phyloP scores from a whole-genome alignment of 2,797 vertebrate species.

The Hydrocynus forskahlii region DNA sequence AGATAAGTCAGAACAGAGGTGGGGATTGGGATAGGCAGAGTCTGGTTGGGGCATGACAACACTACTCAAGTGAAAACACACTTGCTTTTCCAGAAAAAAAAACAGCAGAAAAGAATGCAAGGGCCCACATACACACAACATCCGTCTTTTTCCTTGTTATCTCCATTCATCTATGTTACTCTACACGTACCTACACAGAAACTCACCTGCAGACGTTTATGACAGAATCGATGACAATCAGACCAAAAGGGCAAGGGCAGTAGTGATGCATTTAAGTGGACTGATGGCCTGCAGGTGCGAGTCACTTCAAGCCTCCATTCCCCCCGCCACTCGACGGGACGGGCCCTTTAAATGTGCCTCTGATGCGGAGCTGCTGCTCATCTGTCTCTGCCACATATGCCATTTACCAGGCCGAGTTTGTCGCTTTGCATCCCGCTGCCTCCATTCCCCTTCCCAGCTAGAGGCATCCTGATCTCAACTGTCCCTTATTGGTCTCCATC shows the following conservation, averaged over 20 bases:
- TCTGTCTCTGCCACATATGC: constrained; percentile 72
- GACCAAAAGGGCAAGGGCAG: constrained; percentile 33
- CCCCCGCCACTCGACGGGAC: constrained; percentile 29
- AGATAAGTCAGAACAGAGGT: not conserved
- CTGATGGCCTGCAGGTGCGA: constrained; percentile 45
- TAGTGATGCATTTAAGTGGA: constrained; percentile 19
- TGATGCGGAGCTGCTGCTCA: constrained; percentile 66
- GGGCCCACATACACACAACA: not conserved
- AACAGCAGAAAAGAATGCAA: not conserved
- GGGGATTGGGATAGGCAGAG: not conserved
- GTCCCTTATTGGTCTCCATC: constrained; percentile 35
- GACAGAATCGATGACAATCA: constrained; percentile 36
- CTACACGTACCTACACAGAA: constrained; percentile 3
- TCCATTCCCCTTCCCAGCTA: constrained; percentile 47
- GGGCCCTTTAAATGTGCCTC: constrained; percentile 49
- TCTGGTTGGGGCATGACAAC: not conserved
- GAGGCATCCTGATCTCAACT: constrained; percentile 42
- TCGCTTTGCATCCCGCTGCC: constrained; percentile 51
- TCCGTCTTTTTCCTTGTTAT: constrained; percentile 1
- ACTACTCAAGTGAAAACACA: not conserved
- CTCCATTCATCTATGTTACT: not conserved
- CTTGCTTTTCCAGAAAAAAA: not conserved
- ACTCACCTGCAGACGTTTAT: constrained; percentile 15
- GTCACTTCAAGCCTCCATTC: constrained; percentile 25
- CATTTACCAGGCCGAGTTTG: constrained; percentile 59